Evolutionary conservation across 2,888 invertebrate species (phyloP), one percentile per base, ranked within the genome.

Genomic region (Ametastegia equiseti): DNA sequence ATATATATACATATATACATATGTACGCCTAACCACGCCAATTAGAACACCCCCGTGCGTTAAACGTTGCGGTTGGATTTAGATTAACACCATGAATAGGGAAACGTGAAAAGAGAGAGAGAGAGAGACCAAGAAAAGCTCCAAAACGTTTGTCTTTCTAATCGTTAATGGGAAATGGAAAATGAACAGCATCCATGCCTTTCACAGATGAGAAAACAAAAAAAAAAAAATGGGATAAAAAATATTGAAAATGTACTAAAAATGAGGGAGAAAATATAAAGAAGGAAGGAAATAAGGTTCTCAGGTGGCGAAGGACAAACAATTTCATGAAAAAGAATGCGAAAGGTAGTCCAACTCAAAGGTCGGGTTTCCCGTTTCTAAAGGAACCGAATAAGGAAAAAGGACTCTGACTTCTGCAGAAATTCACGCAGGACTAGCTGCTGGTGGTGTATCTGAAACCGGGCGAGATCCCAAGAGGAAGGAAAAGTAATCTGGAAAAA

Each of bases 401-500:
- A 30, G 60, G 60, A 60, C 42, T n/a, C n/a, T 42, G 54, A 54
- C 54, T 54, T n/a, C 54, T 54, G 60, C 60, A 60, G 30, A 60
- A 30, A n/a, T n/a, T 54, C 19, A 39, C n/a, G 19, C n/a, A 67
- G 7, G 67, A 39, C n/a, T 19, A 9, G 27, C 69, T 71, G 15
- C 27, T 13, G 5, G 11, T n/a, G n/a, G n/a, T n/a, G n/a, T n/a
- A n/a, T n/a, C n/a, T n/a, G n/a, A n/a, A n/a, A n/a, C n/a, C n/a
- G 2, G 9, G 36, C 67, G n/a, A 39, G 15, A 27, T 71, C 69
- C 69, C 69, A 9, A 15, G 69, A 71, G 69, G 39, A 71, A 45
- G 42, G 19, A 45, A 71, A 71, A 71, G 69, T 71, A 71, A 71
- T 71, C 69, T 71, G 45, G 45, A 11, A 71, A n/a, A 71, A 71